Evolutionary conservation across 1,140 invertebrate genomes (phyloP).

Genomic region (Calliopsis andreniformis): DNA sequence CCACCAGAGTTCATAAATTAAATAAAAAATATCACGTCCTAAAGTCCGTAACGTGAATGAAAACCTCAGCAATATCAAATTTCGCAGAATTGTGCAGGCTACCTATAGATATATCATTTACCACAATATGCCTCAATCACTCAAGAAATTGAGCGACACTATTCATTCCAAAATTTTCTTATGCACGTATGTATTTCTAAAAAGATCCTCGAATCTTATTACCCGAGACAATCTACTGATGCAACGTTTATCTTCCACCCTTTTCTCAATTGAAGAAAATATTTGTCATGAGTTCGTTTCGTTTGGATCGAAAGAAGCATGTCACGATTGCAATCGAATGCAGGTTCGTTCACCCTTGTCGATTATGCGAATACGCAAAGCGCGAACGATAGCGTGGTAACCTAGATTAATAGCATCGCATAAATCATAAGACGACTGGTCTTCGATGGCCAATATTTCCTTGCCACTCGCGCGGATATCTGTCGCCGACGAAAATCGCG

Average conservation of each 20-base stretch:
- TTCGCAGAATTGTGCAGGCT: too few species aligned
- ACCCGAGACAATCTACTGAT: background rate
- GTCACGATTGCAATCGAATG: constrained; percentile 39
- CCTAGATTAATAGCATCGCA: constrained; percentile 59
- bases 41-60: too few species aligned
- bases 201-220: background rate
- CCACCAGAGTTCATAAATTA: too few species aligned
- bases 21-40: too few species aligned
- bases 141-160: background rate
- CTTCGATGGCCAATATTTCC: constrained; percentile 41
- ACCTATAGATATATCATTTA: too few species aligned
- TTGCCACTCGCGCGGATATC: constrained; percentile 7
- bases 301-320: background rate
- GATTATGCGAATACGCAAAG: constrained; percentile 67
- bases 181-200: background rate
- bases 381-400: constrained; percentile 57
- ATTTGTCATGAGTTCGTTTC: constrained; percentile 14
- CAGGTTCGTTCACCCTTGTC: constrained; percentile 58
- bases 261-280: background rate
- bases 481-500: constrained; percentile 39
- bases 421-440: constrained; percentile 48
- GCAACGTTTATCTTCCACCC: background rate
- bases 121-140: too few species aligned
- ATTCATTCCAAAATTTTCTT: background rate
- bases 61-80: too few species aligned